Evolutionary conservation across 1,140 invertebrate genomes (phyloP).

Genomic region (Geopemphigus sp.): DNA sequence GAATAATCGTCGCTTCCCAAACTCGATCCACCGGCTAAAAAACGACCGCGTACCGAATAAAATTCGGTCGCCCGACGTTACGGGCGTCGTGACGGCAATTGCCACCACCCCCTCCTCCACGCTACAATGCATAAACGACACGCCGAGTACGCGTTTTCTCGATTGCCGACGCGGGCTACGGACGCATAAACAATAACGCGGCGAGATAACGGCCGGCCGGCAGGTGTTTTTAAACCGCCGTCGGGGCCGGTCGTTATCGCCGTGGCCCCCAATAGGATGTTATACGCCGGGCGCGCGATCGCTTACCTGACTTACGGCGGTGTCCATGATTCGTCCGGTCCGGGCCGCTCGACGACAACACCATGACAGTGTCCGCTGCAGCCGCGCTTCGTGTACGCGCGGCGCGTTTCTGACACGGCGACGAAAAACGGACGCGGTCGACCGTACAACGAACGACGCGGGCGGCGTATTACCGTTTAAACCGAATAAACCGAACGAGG

Average conservation of each 20-base stretch:
- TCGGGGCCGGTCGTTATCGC: too few species aligned
- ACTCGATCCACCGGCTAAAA: constrained; percentile 3
- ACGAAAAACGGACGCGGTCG: too few species aligned
- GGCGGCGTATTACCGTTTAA: not conserved
- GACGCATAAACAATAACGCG: too few species aligned
- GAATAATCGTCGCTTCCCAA: constrained; percentile 8
- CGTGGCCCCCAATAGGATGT: too few species aligned
- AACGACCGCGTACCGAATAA: not conserved
- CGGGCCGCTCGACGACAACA: not conserved
- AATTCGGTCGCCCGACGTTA: not conserved
- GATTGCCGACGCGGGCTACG: too few species aligned
- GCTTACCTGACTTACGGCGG: not conserved
- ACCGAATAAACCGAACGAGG: not conserved
- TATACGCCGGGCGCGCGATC: not conserved
- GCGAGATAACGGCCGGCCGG: too few species aligned
- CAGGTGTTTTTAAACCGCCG: too few species aligned
- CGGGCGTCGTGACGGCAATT: not conserved
- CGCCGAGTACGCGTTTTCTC: too few species aligned
- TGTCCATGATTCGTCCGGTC: constrained; percentile 22
- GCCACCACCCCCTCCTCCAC: too few species aligned
- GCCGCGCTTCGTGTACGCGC: not conserved
- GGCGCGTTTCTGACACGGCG: not conserved
- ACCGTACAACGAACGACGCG: too few species aligned
- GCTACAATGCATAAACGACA: too few species aligned
- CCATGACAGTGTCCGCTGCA: not conserved